phyloP scores from a whole-genome alignment of 2,888 invertebrate genomes.

The Mimas tiliae region DNA sequence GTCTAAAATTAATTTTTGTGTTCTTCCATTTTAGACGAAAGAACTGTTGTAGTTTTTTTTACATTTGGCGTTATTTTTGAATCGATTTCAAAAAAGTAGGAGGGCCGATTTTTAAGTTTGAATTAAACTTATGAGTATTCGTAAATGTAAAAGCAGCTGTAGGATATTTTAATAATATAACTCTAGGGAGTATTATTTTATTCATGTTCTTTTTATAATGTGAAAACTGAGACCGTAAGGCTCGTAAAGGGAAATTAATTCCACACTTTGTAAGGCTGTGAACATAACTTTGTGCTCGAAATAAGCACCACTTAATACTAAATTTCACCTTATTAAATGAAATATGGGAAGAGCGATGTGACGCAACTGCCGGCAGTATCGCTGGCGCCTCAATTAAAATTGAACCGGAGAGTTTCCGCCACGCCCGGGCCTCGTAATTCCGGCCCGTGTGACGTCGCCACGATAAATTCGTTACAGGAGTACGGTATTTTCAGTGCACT shows the following conservation, averaged over 20 bases:
- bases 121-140: too few relatives aligned
- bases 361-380: background rate
- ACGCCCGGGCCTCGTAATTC: conserved; percentile 1
- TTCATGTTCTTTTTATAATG: background rate
- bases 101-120: too few relatives aligned
- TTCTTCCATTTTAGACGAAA: too few relatives aligned
- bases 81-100: too few relatives aligned
- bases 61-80: too few relatives aligned
- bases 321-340: conserved; percentile 6
- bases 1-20: too few relatives aligned
- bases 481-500: background rate
- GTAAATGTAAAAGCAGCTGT: too few relatives aligned
- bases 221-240: background rate
- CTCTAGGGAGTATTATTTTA: background rate
- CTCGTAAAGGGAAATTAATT: background rate
- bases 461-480: background rate
- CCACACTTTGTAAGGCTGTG: background rate
- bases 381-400: background rate
- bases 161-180: too few relatives aligned
- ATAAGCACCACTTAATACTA: background rate
- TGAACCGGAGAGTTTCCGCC: background rate
- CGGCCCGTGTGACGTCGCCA: background rate
- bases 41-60: too few relatives aligned
- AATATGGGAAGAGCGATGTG: background rate
- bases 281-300: background rate